phyloP scores from a whole-genome alignment of 2,113 vertebrate genomes.

The Centropus unirufus region DNA sequence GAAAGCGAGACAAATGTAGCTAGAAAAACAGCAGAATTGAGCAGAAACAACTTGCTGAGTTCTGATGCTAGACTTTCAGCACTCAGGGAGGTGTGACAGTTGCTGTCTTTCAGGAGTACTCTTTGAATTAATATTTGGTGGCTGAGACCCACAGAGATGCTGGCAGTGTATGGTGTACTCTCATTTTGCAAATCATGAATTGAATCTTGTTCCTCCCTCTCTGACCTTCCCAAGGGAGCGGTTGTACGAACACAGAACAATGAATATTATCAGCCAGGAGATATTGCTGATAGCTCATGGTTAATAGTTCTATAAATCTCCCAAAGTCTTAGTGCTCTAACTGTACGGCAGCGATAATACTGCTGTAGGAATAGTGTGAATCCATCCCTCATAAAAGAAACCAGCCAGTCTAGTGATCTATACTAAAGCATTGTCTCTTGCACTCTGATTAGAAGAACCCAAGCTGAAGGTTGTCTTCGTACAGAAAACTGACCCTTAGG shows the following conservation, averaged over 20 bases:
- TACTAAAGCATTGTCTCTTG: neutral
- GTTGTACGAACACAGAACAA: neutral
- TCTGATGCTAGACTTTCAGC: rapidly evolving
- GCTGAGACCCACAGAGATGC: neutral
- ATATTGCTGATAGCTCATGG: slow-evolving; percentile 12
- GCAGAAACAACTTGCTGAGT: neutral
- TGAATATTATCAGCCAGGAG: slow-evolving; percentile 27
- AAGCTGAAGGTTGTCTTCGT: neutral
- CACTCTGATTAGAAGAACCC: neutral
- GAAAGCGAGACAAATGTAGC: rapidly evolving
- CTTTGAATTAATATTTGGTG: neutral
- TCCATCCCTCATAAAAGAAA: neutral
- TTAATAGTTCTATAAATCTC: slow-evolving; percentile 51
- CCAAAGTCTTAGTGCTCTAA: neutral
- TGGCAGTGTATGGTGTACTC: neutral
- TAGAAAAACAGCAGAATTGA: neutral
- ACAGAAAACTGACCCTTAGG: neutral
- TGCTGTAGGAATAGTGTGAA: neutral
- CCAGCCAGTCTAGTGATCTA: neutral
- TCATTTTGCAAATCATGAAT: slow-evolving; percentile 12
- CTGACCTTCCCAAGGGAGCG: neutral
- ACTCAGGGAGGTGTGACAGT: neutral
- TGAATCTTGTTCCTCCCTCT: neutral
- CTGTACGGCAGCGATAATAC: neutral
- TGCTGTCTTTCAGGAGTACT: neutral